A percentile compares a stretch with the other conserved stretches of the same genome.
These are phyloP conservation scores for Leptodactylus fallax DNA, from an alignment of 2,797 vertebrate species.

Conservation along the genomic window DNA sequence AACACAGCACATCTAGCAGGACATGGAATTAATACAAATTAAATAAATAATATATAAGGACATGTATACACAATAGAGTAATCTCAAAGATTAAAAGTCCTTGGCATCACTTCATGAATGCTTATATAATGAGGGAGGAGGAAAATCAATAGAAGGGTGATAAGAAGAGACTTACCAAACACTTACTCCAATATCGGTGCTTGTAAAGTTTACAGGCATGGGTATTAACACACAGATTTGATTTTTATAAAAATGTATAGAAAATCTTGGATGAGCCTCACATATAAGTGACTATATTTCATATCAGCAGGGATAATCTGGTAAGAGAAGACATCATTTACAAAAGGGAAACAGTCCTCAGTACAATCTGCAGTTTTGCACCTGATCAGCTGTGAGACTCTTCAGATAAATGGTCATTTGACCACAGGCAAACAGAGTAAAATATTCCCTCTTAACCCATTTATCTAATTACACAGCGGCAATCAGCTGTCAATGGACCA, in stretches of 20 bases:
- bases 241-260: no score
- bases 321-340: no score
- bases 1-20: neutral
- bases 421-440: neutral
- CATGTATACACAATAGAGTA: neutral
- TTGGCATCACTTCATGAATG: neutral
- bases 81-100: neutral
- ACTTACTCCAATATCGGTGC: no score
- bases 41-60: constrained; percentile 32
- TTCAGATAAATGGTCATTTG: neutral
- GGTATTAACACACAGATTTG: no score
- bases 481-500: neutral
- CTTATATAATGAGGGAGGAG: no score
- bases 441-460: neutral
- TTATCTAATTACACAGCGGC: neutral
- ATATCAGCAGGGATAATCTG: no score
- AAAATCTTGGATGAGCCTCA: no score
- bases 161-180: no score
- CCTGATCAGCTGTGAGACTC: neutral
- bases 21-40: constrained; percentile 12
- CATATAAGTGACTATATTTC: no score
- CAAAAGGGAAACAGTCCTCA: neutral
- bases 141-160: no score
- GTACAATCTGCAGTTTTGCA: no score
- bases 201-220: no score